A percentile compares a stretch with the other conserved stretches of the same genome.
These are phyloP conservation scores for Drosophila murphyi DNA, from an alignment of 1,140 invertebrate genomes.

Conservation along the genomic window DNA sequence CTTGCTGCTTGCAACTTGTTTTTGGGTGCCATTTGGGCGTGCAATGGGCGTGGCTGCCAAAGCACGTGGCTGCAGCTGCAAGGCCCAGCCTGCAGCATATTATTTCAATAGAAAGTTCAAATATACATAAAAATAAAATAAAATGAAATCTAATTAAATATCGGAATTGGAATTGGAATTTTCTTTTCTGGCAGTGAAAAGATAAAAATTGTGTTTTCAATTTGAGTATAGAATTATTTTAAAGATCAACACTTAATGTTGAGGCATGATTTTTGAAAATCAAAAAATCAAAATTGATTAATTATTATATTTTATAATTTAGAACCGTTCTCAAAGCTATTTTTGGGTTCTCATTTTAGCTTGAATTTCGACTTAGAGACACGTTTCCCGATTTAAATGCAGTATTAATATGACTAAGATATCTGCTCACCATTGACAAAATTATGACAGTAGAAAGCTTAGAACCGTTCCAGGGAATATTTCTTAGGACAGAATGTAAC, in stretches of 20 bases:
- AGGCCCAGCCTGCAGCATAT: conserved; percentile 8
- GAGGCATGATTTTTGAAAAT: too few species aligned
- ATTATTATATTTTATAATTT: background rate
- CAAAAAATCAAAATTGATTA: background rate
- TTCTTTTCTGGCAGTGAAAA: conserved; percentile 1
- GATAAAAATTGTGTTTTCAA: background rate
- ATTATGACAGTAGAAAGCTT: too few species aligned
- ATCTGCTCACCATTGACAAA: too few species aligned
- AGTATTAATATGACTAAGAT: too few species aligned
- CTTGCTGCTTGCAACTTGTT: conserved; percentile 25
- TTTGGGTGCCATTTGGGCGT: conserved; percentile 3
- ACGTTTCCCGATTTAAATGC: too few species aligned
- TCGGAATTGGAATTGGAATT: background rate
- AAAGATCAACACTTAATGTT: too few species aligned
- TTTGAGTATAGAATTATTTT: too few species aligned
- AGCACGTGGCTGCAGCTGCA: conserved; percentile 60
- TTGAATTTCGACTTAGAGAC: too few species aligned
- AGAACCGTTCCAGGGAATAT: too few species aligned
- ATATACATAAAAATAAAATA: background rate
- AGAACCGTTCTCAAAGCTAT: too few species aligned
- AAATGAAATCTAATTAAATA: background rate
- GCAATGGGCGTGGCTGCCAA: conserved; percentile 37
- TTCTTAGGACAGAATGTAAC: too few species aligned
- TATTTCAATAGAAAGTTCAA: conserved; percentile 44
- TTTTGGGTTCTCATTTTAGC: too few species aligned